Evolutionary conservation across 2,113 vertebrate species (phyloP).

Genomic region (Catagonus wagneri): DNA sequence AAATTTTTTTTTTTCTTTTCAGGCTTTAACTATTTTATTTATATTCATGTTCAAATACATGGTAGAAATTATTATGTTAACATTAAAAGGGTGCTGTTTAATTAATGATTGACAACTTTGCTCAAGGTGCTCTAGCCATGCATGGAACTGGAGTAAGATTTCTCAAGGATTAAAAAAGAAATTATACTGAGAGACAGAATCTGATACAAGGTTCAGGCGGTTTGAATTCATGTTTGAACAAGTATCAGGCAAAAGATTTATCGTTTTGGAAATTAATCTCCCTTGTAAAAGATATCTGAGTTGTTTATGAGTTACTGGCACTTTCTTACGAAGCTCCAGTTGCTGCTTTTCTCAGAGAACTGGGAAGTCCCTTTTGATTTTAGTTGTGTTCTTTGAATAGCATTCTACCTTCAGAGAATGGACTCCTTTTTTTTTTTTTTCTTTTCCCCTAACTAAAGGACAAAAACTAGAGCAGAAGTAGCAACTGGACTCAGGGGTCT

Average conservation of each 20-base stretch:
- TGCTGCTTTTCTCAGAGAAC: constrained; percentile 36
- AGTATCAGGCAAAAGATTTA: constrained; percentile 23
- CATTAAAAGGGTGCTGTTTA: constrained; percentile 1
- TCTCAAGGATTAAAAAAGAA: constrained; percentile 32
- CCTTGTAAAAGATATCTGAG: constrained; percentile 37
- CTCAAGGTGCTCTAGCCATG: background rate
- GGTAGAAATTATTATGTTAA: background rate
- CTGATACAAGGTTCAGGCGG: background rate
- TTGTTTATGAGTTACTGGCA: constrained; percentile 38
- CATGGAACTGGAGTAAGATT: background rate
- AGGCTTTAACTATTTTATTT: background rate
- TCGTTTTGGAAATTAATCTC: constrained; percentile 57
- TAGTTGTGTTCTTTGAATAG: background rate
- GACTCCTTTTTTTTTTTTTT: background rate
- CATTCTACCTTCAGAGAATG: background rate
- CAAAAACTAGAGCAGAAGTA: background rate
- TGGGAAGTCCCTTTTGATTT: constrained; percentile 59
- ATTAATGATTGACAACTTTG: background rate
- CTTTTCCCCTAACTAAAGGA: background rate
- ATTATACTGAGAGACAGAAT: background rate
- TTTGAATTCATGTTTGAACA: background rate
- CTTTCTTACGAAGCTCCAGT: background rate
- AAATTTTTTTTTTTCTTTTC: background rate
- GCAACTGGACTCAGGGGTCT: background rate
- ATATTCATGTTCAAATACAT: background rate